These are phyloP conservation scores for Hyphantria cunea DNA, from an alignment of 1,140 invertebrate genomes.

Conservation along the genomic window DNA sequence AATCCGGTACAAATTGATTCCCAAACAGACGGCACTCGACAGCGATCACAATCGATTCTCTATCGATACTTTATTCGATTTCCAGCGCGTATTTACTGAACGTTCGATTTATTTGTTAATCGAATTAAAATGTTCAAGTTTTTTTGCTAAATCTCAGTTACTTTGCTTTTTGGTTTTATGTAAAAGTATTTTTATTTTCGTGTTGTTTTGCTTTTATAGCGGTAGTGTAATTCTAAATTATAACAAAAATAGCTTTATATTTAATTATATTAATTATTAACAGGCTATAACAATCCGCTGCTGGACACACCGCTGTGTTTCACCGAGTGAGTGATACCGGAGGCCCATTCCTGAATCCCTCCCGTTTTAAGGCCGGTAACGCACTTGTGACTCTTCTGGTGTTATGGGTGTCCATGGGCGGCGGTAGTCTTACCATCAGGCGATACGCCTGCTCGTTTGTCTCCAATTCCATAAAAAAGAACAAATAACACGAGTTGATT, in stretches of 20 bases:
- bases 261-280: not conserved
- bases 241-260: not conserved
- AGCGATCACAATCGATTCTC: constrained; percentile 4
- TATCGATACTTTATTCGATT: constrained; percentile 4
- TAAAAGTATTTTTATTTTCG: not conserved
- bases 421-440: no score
- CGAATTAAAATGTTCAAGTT: constrained; percentile 5
- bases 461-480: no score
- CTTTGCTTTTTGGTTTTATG: not conserved
- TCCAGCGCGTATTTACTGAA: not conserved
- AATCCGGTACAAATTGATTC: constrained; percentile 1
- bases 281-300: no score
- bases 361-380: no score
- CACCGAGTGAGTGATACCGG: no score
- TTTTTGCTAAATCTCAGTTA: constrained; percentile 5
- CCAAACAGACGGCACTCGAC: not conserved
- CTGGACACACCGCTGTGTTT: no score
- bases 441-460: no score
- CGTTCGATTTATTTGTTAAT: constrained; percentile 7
- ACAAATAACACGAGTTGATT: no score
- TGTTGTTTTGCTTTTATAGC: no score
- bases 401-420: no score
- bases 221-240: not conserved
- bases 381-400: no score
- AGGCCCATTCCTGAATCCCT: no score